Percentiles rank a stretch among this genome's conserved stretches.
phyloP scores from a whole-genome alignment of 2,797 vertebrate genomes.

The Peromyscus nudipes region DNA sequence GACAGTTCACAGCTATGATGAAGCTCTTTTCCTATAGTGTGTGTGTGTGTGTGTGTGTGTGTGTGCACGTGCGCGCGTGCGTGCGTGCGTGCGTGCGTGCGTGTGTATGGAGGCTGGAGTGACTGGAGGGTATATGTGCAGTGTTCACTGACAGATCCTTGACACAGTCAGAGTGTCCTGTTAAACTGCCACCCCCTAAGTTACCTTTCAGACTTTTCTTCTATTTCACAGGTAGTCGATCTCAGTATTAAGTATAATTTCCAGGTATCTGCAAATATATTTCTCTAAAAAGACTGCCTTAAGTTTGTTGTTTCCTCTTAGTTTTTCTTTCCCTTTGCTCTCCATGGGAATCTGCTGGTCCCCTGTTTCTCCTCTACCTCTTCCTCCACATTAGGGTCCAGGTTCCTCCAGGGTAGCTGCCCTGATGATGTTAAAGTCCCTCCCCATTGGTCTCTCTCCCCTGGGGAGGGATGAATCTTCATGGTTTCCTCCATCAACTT shows the following conservation, averaged over 20 bases:
- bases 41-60: too few species aligned
- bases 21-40: neutral
- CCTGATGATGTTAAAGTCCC: fast-evolving
- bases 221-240: neutral
- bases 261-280: neutral
- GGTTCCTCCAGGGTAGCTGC: neutral
- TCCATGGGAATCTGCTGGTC: fast-evolving
- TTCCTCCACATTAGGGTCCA: fast-evolving
- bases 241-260: neutral
- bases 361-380: fast-evolving
- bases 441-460: neutral
- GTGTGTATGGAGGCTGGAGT: neutral
- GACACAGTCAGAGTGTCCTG: neutral
- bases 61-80: too few species aligned
- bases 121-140: neutral
- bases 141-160: neutral
- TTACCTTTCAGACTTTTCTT: neutral
- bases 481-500: too few species aligned
- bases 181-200: neutral
- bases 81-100: too few species aligned
- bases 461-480: neutral
- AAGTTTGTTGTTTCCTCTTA: neutral
- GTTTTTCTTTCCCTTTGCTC: neutral
- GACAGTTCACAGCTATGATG: neutral
- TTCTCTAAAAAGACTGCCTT: neutral